Base-by-base conservation (phyloP, 1,140 invertebrate species). In the Pseudomyrmex cubaensis region DNA sequence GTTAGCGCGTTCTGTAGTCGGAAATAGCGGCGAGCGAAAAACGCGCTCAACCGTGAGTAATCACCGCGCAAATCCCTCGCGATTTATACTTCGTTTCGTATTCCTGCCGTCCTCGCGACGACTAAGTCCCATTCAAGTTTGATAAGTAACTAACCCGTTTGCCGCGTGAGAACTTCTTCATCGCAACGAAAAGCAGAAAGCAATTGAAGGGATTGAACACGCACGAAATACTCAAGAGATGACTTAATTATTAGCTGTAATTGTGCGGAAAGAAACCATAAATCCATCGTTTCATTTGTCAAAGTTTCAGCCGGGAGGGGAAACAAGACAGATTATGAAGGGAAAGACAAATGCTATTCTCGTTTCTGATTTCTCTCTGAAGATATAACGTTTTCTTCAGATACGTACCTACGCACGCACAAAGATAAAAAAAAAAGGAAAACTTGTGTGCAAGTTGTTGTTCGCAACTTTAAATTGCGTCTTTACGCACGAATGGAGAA, bases 1-100 rank as follows among this genome's bases (percentile, higher is more conserved):
- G 75, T 78, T 78, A 54, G 35, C 17, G 59, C 22, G 48, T 61
- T 35, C 48, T 67, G 62, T 59, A 48, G 57, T 35, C 76, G 44
- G 44, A 64, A 76, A 72, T 48, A 25, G 66, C 46, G 12, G 35
- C 15, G 54, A 80, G 44, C 76, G 54, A 70, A 59, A 72, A 72
- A 70, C 76, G 46, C 15, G 44, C 73, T 80, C 76, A 72, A 80
- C 76, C 66, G 57, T 80, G 76, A 80, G 46, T 54, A 67, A 80
- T 80, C 76, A 70, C 76, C 54, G 54, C 22, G 66, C 66, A 54
- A 70, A 80, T 80, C 76, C 48, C 54, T 20, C 15, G 67, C 76
- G 76, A 80, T 80, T 80, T 70, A 80, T 80, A 80, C 44, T 66
- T 59, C 67, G 76, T 80, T 72, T 50, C 76, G 54, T 50, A 80